Percentiles rank a stretch among this genome's conserved stretches.
These are phyloP conservation scores for Kobus ellipsiprymnus DNA, from an alignment of 2,113 vertebrate genomes.

Conservation along the genomic window DNA sequence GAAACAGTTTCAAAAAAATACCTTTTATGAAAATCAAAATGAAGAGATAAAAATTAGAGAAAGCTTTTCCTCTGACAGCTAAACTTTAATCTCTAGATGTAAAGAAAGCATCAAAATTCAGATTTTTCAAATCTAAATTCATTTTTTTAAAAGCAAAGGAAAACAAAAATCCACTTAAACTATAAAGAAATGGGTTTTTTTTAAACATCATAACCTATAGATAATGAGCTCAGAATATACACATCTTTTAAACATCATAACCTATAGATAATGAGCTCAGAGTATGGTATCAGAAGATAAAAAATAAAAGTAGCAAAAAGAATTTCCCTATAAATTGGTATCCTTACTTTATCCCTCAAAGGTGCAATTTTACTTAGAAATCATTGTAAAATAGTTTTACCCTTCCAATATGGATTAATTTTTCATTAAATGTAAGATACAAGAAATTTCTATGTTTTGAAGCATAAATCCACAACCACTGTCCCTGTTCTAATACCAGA, in stretches of 20 bases:
- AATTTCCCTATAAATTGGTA: background rate
- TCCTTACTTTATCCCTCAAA: background rate
- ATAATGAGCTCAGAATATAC: background rate
- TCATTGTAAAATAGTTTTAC: background rate
- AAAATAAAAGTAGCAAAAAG: background rate
- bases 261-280: background rate
- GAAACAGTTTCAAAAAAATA: background rate
- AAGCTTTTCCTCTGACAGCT: background rate
- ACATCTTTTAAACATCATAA: background rate
- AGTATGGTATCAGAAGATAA: background rate
- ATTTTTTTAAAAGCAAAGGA: conserved; percentile 3
- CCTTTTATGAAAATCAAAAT: conserved; percentile 3
- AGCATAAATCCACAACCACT: background rate
- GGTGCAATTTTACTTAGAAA: background rate
- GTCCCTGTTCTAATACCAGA: background rate
- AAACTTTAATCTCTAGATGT: background rate
- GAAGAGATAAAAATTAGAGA: background rate
- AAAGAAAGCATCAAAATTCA: background rate
- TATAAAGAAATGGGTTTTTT: background rate
- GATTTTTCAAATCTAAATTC: background rate
- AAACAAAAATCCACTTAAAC: background rate
- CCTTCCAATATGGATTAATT: background rate
- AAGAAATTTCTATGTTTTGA: background rate
- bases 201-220: background rate
- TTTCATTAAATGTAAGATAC: background rate